Conservation (phyloP, 2,888 invertebrate genomes). For the Timema podura region DNA sequence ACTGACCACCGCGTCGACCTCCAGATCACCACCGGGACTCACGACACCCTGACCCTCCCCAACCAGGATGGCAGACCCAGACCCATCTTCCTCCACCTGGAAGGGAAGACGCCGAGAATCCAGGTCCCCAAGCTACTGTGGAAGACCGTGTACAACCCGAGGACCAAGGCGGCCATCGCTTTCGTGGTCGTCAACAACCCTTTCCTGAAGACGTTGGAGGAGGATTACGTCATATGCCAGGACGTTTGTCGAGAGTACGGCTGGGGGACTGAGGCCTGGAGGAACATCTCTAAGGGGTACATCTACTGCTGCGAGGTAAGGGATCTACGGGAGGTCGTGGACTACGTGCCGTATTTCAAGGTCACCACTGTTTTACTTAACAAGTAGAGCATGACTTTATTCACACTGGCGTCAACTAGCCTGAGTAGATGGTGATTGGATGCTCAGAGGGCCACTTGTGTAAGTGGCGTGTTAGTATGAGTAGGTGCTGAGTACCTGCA, state of each 20-base stretch:
- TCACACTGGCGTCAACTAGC: too few species aligned
- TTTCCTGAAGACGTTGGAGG: slow-evolving; percentile 37
- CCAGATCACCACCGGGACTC: slow-evolving; percentile 45
- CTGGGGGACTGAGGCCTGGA: slow-evolving; percentile 57
- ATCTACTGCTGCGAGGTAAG: slow-evolving; percentile 59
- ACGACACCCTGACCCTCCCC: slow-evolving; percentile 33
- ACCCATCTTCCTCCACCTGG: slow-evolving; percentile 29
- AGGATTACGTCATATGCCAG: slow-evolving; percentile 48
- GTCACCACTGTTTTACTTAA: slow-evolving; percentile 44
- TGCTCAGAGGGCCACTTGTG: too few species aligned
- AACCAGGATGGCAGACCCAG: slow-evolving; percentile 34
- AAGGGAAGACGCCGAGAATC: background rate
- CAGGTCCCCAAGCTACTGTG: slow-evolving; percentile 4
- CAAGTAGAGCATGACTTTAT: background rate
- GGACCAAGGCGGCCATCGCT: slow-evolving; percentile 51
- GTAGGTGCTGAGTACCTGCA: too few species aligned
- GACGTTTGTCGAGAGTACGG: slow-evolving; percentile 45
- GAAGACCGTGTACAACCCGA: slow-evolving; percentile 49
- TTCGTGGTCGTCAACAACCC: slow-evolving; percentile 63
- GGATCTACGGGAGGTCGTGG: slow-evolving; percentile 52
- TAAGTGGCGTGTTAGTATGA: too few species aligned
- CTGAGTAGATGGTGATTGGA: too few species aligned
- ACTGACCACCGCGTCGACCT: slow-evolving; percentile 36
- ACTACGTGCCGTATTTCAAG: slow-evolving; percentile 51
- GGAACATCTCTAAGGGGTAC: slow-evolving; percentile 52